These are phyloP conservation scores for Todiramphus chloris DNA, from an alignment of 2,113 vertebrate species.

Conservation along the genomic window DNA sequence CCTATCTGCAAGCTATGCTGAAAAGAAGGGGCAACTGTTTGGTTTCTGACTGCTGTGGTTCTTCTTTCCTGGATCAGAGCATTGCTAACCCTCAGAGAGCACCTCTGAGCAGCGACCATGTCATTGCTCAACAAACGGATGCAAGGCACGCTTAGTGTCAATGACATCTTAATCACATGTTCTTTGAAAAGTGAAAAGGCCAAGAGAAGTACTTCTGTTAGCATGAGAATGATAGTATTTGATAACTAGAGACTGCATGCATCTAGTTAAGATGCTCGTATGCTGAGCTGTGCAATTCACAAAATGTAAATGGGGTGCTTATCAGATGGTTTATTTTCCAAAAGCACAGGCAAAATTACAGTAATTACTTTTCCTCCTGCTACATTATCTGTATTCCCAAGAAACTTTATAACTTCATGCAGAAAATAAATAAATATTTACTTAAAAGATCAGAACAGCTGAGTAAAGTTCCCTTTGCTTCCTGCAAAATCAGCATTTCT, in stretches of 20 bases:
- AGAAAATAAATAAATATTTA: conserved; percentile 67
- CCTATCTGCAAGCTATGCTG: background rate
- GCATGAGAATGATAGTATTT: background rate
- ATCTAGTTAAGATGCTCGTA: background rate
- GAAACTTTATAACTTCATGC: conserved; percentile 41
- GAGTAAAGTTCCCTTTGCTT: conserved; percentile 27
- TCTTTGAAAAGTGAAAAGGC: background rate
- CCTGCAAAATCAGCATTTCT: conserved; percentile 2
- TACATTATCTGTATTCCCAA: conserved; percentile 61
- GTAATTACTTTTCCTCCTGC: conserved; percentile 56
- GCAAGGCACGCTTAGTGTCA: background rate
- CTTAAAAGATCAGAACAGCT: conserved; percentile 31
- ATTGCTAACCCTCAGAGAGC: background rate
- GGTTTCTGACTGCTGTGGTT: background rate
- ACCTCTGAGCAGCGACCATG: background rate
- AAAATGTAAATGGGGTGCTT: conserved; percentile 41
- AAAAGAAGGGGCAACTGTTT: background rate
- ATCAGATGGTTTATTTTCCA: conserved; percentile 64
- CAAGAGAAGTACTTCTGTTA: background rate
- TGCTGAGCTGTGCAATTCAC: conserved; percentile 36
- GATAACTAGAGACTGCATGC: background rate
- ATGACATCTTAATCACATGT: background rate
- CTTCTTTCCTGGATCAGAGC: background rate
- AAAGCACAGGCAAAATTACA: conserved; percentile 46
- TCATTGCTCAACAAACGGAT: background rate